phyloP scores from a whole-genome alignment of 1,140 invertebrate genomes.

The Euborellia annulipes region DNA sequence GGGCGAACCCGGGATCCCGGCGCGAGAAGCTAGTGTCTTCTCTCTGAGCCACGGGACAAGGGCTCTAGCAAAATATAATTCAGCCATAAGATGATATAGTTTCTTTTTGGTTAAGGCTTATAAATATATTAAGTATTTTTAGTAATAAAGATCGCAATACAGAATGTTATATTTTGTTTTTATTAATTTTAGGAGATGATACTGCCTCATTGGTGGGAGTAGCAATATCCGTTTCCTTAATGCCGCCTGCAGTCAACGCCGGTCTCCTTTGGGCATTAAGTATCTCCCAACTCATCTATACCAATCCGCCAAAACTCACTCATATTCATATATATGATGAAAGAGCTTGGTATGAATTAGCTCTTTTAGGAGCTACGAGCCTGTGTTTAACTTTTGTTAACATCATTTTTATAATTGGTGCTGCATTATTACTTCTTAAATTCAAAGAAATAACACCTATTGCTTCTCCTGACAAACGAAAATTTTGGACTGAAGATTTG shows the following conservation, averaged over 20 bases:
- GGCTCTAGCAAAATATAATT: too few species aligned
- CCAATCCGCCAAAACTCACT: constrained; percentile 20
- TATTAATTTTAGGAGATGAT: constrained; percentile 35
- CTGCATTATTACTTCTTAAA: constrained; percentile 28
- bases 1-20: too few species aligned
- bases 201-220: constrained; percentile 60
- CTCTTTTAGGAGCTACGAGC: constrained; percentile 42
- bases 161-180: too few species aligned
- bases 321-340: neutral
- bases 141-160: too few species aligned
- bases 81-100: too few species aligned
- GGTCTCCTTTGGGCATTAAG: constrained; percentile 52
- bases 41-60: too few species aligned
- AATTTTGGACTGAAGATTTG: too few species aligned
- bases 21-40: too few species aligned
- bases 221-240: constrained; percentile 59
- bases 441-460: too few species aligned
- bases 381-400: constrained; percentile 53
- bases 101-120: too few species aligned
- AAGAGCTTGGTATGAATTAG: constrained; percentile 34
- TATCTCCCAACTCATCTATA: constrained; percentile 32
- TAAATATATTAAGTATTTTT: too few species aligned
- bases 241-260: constrained; percentile 63
- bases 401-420: constrained; percentile 41
- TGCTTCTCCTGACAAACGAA: too few species aligned